Conservation (phyloP, 2,797 vertebrate genomes). For the Typhlichthys eigenmanni region DNA sequence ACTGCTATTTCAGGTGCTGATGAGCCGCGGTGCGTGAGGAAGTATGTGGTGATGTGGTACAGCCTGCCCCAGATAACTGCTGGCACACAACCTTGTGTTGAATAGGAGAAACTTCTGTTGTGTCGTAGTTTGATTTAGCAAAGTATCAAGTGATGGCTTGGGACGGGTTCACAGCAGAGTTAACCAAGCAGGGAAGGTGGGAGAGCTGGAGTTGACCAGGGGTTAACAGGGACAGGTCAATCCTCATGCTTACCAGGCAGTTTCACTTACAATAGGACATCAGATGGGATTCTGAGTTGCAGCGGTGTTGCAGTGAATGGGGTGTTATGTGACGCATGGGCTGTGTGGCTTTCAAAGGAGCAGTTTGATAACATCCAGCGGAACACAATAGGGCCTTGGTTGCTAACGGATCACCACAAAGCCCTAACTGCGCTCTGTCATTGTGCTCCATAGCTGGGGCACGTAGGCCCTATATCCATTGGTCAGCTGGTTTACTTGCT, state of each 20-base stretch:
- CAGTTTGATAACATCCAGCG: slow-evolving; percentile 63
- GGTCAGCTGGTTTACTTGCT: slow-evolving; percentile 61
- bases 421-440: slow-evolving; percentile 43
- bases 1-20: slow-evolving; percentile 71
- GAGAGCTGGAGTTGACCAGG: not conserved
- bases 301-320: slow-evolving; percentile 60
- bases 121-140: not conserved
- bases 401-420: slow-evolving; percentile 53
- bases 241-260: slow-evolving; percentile 58
- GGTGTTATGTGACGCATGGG: slow-evolving; percentile 62
- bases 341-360: slow-evolving; percentile 57
- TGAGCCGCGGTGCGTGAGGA: slow-evolving; percentile 50
- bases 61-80: slow-evolving; percentile 61
- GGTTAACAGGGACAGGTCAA: not conserved
- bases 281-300: slow-evolving; percentile 55
- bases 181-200: too few relatives aligned
- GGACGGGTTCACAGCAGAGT: too few relatives aligned
- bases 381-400: slow-evolving; percentile 67
- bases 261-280: slow-evolving; percentile 67
- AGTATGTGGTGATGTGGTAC: slow-evolving; percentile 52
- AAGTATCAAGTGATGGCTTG: too few relatives aligned
- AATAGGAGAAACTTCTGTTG: slow-evolving; percentile 23
- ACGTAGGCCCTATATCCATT: slow-evolving; percentile 45
- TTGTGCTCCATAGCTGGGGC: slow-evolving; percentile 49
- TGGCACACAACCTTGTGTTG: slow-evolving; percentile 40